Base-by-base conservation (phyloP, 2,113 vertebrate species). In the Macroglossus sobrinus region DNA sequence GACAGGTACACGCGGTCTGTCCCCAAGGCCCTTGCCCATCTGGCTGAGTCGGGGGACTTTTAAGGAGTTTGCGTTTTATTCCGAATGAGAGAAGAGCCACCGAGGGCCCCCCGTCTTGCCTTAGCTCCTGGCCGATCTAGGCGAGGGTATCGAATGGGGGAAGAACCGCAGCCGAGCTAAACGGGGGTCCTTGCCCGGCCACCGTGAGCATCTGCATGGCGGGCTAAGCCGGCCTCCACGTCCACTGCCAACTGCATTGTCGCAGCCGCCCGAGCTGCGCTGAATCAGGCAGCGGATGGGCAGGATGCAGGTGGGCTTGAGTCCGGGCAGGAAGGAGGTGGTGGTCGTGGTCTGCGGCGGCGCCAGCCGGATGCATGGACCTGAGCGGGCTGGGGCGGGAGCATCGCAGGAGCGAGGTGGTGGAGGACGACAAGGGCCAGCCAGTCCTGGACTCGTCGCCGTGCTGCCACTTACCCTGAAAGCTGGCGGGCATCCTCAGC, bases 241-340 rank as follows among this genome's bases (percentile, higher is more conserved):
- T 28, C 66, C 19, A 2, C 45, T 4, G 53, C 35, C 24, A 2
- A 21, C 43, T 4, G 35, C 1, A 0, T 55, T 22, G 40, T 35
- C 2, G 2, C 28, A 2, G 13, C 33, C 10, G 64, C 47, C 64
- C 0, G 4, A 2, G 40, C 38, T 0, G 0, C 0, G 6, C 66
- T 90, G 2, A 61, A 10, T 43, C 8, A 38, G 71, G 86, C 57
- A 45, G 3, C 11, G 59, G 30, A 1, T 12, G 43, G 30, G 22
- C 57, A 79, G 88, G 35, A n/a, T 24, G 61, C 33, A 63, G 93
- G 82, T 79, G 68, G 22, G 22, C 47, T 13, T 38, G 40, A 35
- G 79, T 64, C 47, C 43, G 64, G 61, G 45, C 72, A 64, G 91
- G 93, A 68, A 84, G 80, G 59, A 79, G 64, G 43, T 35, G 71